These are phyloP conservation scores for Harpalus rubripes DNA, from an alignment of 2,888 invertebrate genomes.

Conservation along the genomic window DNA sequence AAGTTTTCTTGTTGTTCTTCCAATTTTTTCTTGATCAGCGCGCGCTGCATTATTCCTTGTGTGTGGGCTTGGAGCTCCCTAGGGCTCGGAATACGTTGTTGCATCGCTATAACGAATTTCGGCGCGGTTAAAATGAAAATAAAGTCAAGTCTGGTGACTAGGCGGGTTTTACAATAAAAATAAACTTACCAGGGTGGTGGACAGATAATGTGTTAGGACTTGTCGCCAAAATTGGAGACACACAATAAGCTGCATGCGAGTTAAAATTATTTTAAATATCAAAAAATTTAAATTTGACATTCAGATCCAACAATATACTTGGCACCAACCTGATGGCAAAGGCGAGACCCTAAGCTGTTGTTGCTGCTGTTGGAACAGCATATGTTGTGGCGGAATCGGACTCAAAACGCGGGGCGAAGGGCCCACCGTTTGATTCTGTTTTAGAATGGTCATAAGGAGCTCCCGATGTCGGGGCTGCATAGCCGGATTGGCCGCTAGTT, in stretches of 20 bases:
- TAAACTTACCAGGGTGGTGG: slow-evolving; percentile 83
- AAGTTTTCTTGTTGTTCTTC: slow-evolving; percentile 93
- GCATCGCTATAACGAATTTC: slow-evolving; percentile 78
- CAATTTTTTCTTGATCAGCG: slow-evolving; percentile 92
- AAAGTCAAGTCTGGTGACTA: too few species aligned
- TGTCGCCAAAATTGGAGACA: slow-evolving; percentile 84
- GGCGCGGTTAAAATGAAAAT: too few species aligned
- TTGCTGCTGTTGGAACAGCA: slow-evolving; percentile 78
- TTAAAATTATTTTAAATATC: too few species aligned
- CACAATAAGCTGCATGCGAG: slow-evolving; percentile 84
- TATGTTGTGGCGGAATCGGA: slow-evolving; percentile 75
- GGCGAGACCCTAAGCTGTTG: slow-evolving; percentile 83
- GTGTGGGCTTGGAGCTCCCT: slow-evolving; percentile 92
- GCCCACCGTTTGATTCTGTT: slow-evolving; percentile 75
- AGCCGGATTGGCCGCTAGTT: slow-evolving; percentile 85
- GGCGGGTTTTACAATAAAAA: too few species aligned
- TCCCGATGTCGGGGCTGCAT: slow-evolving; percentile 87
- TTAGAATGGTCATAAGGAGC: slow-evolving; percentile 84
- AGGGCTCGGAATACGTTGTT: slow-evolving; percentile 88
- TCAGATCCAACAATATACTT: background rate
- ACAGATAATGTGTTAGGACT: slow-evolving; percentile 84
- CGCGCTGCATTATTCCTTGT: slow-evolving; percentile 91
- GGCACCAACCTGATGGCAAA: slow-evolving; percentile 80
- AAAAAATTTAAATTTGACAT: too few species aligned
- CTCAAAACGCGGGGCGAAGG: slow-evolving; percentile 75